Evolutionary conservation across 2,797 vertebrate genomes (phyloP).

Genomic region (Micromesistius poutassou): DNA sequence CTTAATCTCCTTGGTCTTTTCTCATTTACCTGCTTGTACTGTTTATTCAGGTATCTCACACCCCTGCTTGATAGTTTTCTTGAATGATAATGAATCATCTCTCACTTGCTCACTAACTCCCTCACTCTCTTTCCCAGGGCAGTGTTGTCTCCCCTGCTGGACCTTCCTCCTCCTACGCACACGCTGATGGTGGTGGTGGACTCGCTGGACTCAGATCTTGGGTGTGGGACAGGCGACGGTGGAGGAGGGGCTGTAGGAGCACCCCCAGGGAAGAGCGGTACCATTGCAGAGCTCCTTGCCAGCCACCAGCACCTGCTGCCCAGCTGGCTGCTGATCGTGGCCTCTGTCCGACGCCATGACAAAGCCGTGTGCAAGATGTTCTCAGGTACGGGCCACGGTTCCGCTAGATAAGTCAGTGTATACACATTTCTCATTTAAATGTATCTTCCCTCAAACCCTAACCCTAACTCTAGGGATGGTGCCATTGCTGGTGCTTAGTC

Average conservation of each 20-base stretch:
- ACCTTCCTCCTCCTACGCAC: constrained; percentile 70
- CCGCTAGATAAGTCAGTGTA: background rate
- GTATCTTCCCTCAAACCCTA: background rate
- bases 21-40: background rate
- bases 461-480: background rate
- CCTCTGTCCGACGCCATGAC: constrained; percentile 77
- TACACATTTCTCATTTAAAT: background rate
- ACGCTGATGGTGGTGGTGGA: constrained; percentile 76
- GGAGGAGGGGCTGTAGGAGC: constrained; percentile 19
- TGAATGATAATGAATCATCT: background rate
- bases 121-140: constrained; percentile 51
- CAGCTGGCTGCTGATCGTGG: constrained; percentile 78
- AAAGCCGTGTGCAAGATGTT: constrained; percentile 77
- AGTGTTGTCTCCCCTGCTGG: constrained; percentile 71
- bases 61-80: background rate
- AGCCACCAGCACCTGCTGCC: constrained; percentile 75
- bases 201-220: constrained; percentile 65
- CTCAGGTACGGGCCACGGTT: constrained; percentile 61
- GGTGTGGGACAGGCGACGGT: constrained; percentile 29
- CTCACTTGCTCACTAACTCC: constrained; percentile 11
- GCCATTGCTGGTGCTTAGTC: background rate
- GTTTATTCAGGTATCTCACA: background rate
- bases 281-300: constrained; percentile 74
- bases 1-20: background rate
- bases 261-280: constrained; percentile 41